Base-by-base conservation (phyloP, 2,888 invertebrate genomes). In the Eilema caniola region DNA sequence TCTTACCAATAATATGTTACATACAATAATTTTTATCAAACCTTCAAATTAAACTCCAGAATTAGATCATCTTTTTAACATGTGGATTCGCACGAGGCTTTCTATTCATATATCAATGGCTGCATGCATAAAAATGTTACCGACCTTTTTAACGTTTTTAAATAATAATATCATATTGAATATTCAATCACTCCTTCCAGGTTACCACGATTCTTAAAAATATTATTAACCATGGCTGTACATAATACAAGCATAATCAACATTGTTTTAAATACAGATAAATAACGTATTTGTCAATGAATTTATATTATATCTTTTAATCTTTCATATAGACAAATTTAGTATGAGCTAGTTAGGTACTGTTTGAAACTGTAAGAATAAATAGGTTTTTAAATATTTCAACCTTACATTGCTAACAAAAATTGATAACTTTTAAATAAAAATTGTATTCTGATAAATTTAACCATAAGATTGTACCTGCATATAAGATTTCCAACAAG, bases 171-270 rank as follows among this genome's bases (percentile, higher is more conserved):
- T 53, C 25, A 16, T 37, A 16, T 25, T 41, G 10, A 62, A 37
- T 23, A 28, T 60, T 73, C 23, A 61, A 61, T n/a, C 61, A 75
- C 70, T 71, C 62, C 70, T 62, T 71, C 71, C 59, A 78, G 28
- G 59, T 78, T 70, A 59, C 70, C 56, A 70, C 72, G 74, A 69
- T 70, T 65, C 66, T 78, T 74, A 78, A 76, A 23, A 70, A 76
- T 70, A 67, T n/a, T 72, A 63, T 69, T 67, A 68, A 71, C 78
- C 75, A 83, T 82, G 79, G 79, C 74, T 78, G 73, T 71, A n/a
- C n/a, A n/a, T n/a, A 67, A 75, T 70, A 72, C 76, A 80, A 80
- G 75, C 78, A 73, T 66, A 74, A 82, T 83, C 72, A 73, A 70
- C 47, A 69, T 72, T 64, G 64, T 72, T 69, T 37, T 25, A 71